A percentile compares a stretch with the other conserved stretches of the same genome.
phyloP scores from a whole-genome alignment of 2,113 vertebrate species.

The Martes martes region DNA sequence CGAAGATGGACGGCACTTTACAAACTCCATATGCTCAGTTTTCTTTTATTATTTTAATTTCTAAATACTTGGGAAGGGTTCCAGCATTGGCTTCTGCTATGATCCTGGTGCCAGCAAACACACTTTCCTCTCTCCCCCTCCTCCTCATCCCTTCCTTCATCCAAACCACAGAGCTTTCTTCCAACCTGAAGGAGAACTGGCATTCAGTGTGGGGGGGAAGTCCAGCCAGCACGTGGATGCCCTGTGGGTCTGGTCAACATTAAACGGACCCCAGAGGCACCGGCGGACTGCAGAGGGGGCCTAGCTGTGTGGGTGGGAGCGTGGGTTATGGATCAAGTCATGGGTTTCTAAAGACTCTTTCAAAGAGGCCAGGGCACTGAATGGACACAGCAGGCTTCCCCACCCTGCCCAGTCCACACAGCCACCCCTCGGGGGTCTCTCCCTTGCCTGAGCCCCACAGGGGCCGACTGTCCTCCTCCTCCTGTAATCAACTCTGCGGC shows the following conservation, averaged over 20 bases:
- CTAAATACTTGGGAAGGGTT: slow-evolving; percentile 75
- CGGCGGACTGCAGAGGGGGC: not conserved
- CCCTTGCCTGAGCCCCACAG: not conserved
- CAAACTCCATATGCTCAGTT: slow-evolving; percentile 81
- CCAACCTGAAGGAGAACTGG: slow-evolving; percentile 11
- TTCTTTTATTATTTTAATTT: slow-evolving; percentile 77
- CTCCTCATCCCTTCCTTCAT: not conserved
- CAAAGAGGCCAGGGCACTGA: not conserved
- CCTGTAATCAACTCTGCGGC: too few species aligned
- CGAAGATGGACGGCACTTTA: slow-evolving; percentile 71
- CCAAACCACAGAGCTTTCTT: slow-evolving; percentile 41
- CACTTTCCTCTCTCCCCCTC: slow-evolving; percentile 43
- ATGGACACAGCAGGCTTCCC: not conserved
- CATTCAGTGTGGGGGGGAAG: not conserved
- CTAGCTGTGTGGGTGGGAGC: not conserved
- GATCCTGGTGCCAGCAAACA: slow-evolving; percentile 71
- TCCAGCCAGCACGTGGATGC: not conserved
- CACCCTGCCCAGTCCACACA: not conserved
- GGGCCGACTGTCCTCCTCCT: not conserved
- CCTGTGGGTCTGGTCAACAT: not conserved
- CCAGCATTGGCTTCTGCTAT: slow-evolving; percentile 73
- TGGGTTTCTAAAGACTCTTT: not conserved
- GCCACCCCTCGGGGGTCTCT: not conserved
- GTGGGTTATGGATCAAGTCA: not conserved
- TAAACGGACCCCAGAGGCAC: not conserved